Evolutionary conservation across 2,888 invertebrate species (phyloP).

Genomic region (Acronicta aceris): DNA sequence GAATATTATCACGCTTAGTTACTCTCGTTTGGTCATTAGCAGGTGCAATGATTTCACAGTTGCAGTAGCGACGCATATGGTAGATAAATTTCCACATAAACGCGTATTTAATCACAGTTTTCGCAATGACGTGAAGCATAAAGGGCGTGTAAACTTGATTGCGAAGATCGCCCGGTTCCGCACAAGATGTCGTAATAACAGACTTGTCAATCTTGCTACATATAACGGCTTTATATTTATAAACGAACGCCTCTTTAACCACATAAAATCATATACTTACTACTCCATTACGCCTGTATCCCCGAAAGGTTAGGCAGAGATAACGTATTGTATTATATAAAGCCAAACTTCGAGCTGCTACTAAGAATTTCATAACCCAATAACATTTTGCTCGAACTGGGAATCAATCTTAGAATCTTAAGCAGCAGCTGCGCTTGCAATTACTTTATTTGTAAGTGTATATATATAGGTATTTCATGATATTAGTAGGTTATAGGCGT

Average conservation of each 20-base stretch:
- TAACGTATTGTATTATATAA: too few relatives aligned
- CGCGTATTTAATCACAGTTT: constrained; percentile 50
- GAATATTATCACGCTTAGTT: too few relatives aligned
- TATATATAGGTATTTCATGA: not conserved
- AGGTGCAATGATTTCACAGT: not conserved
- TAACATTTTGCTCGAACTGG: too few relatives aligned
- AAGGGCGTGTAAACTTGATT: constrained; percentile 54
- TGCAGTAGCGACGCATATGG: constrained; percentile 10
- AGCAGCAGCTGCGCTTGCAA: too few relatives aligned
- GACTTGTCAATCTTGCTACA: constrained; percentile 48
- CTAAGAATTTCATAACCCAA: too few relatives aligned
- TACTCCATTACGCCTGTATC: too few relatives aligned
- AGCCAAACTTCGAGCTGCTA: too few relatives aligned
- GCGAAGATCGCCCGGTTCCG: constrained; percentile 48
- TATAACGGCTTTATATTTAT: constrained; percentile 20
- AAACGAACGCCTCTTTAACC: constrained; percentile 15
- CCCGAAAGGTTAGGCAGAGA: too few relatives aligned
- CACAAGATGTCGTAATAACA: constrained; percentile 44
- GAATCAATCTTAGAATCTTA: too few relatives aligned
- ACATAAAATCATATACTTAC: too few relatives aligned
- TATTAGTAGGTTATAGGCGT: not conserved
- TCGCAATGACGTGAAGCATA: constrained; percentile 49
- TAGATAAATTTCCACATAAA: constrained; percentile 46
- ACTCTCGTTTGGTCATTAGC: not conserved
- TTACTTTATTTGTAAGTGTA: too few relatives aligned